Base-by-base conservation (phyloP, 2,113 vertebrate species). In the Dolichallabes microphthalmus region DNA sequence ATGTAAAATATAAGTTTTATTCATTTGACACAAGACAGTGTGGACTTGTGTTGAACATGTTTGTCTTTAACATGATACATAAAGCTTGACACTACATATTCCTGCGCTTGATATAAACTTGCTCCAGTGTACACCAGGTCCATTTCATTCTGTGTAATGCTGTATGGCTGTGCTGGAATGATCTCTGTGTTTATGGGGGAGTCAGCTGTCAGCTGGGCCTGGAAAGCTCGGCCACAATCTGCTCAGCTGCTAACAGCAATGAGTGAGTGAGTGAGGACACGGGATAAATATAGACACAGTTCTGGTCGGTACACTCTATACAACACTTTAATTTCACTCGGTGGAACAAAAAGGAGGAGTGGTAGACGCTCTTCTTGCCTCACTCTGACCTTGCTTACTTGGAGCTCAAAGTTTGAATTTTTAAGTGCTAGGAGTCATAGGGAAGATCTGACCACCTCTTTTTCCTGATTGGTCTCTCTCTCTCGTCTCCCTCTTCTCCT, bases 241-340 rank as follows among this genome's bases (percentile, higher is more conserved):
- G 92, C 94, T 96, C 96, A 97, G 95, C 96, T 97, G 96, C 96
- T 95, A 95, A 95, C 95, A 94, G 93, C 94, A 93, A 94, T 90
- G 95, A 94, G 94, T 94, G 94, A 94, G 94, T 94, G 94, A 94
- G 94, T 96, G 96, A 96, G 96, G 96, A 94, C 95, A 95, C 91
- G 87, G 93, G 93, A 95, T 97, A 96, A 96, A 97, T 96, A 95
- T 97, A 96, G 96, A 97, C 96, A 95, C 96, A 96, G 95, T 94
- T 92, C 92, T 77, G 89, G 89, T 88, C 19, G 60, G 92, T 60
- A 78, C 76, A 93, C 92, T 93, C 92, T 90, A 94, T 92, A 91
- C 66, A 71, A 75, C 20, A 66, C 89, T 93, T 95, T 92, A 92
- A 95, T 92, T 73, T 94, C 94, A 76, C 73, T 58, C n/a, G 22